These are phyloP conservation scores for Talpa occidentalis DNA, from an alignment of 2,113 vertebrate genomes.

Conservation along the genomic window DNA sequence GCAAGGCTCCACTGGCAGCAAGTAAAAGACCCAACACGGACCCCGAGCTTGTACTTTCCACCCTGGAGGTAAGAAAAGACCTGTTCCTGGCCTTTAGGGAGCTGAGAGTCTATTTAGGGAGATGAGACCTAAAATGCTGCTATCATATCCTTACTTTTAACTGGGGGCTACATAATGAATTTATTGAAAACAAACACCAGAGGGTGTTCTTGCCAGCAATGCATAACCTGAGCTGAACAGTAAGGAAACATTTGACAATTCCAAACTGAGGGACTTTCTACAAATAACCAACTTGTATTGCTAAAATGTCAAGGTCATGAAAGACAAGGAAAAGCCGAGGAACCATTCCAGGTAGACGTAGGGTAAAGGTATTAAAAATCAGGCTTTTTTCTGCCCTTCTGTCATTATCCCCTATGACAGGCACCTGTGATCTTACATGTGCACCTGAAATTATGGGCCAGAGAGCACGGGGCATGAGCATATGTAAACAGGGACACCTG, in stretches of 20 bases:
- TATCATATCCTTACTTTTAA: not conserved
- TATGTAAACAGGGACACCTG: too few species aligned
- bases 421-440: too few species aligned
- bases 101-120: constrained; percentile 32
- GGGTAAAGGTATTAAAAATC: not conserved
- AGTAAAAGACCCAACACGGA: not conserved
- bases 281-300: constrained; percentile 16
- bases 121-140: constrained; percentile 24
- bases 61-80: not conserved
- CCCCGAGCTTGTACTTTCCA: not conserved
- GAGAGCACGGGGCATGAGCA: too few species aligned
- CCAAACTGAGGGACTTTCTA: constrained; percentile 9
- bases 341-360: not conserved
- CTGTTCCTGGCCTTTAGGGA: not conserved
- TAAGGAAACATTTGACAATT: constrained; percentile 46
- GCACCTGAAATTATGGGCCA: too few species aligned
- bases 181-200: constrained; percentile 59
- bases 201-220: constrained; percentile 61
- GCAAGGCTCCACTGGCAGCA: not conserved
- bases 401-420: too few species aligned
- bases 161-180: not conserved
- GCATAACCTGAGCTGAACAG: constrained; percentile 45
- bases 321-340: not conserved
- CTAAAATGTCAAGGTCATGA: constrained; percentile 47
- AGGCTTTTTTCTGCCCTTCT: too few species aligned